Conservation (phyloP, 2,113 vertebrate genomes). For the Callocephalon fimbriatum region DNA sequence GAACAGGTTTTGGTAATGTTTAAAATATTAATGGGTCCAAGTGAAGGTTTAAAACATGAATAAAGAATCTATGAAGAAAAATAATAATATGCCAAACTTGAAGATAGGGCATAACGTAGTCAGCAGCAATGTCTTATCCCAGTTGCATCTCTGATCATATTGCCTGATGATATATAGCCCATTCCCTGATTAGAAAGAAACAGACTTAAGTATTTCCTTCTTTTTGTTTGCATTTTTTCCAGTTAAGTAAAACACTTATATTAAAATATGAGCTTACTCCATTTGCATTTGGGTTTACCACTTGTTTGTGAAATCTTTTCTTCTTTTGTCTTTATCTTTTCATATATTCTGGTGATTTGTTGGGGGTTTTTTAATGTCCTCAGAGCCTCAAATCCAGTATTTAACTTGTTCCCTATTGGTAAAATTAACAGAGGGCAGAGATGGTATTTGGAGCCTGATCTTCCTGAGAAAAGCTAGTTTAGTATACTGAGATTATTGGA, state of each 20-base stretch:
- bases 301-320: neutral
- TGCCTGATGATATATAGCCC: neutral
- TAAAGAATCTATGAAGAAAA: neutral
- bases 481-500: neutral
- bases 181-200: neutral
- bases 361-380: neutral
- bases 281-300: neutral
- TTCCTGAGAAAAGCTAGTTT: neutral
- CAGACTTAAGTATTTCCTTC: neutral
- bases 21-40: neutral
- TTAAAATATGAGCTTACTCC: neutral
- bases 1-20: neutral
- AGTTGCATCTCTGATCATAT: neutral
- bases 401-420: neutral
- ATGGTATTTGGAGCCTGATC: neutral
- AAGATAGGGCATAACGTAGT: neutral
- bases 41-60: neutral
- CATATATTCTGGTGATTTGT: neutral
- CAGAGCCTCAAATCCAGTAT: neutral
- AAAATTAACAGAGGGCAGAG: neutral
- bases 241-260: neutral
- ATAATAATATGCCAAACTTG: neutral
- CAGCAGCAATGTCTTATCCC: neutral
- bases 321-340: neutral
- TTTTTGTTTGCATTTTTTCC: neutral